Evolutionary conservation across 2,113 vertebrate genomes (phyloP).

Genomic region (Gadus macrocephalus): DNA sequence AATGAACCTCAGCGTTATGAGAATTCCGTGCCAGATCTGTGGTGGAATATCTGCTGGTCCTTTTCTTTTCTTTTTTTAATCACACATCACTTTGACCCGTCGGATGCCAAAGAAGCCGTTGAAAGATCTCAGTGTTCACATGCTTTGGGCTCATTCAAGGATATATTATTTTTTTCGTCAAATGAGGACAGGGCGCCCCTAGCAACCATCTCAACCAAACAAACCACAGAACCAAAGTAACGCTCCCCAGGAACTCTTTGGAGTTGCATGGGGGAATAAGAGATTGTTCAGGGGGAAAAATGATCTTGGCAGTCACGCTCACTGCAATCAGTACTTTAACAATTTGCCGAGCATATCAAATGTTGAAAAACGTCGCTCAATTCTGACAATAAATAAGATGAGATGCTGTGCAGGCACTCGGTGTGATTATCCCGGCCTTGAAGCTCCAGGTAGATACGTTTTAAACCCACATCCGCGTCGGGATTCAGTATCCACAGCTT

Average conservation of each 20-base stretch:
- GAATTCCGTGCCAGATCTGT: too few species aligned
- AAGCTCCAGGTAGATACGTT: too few species aligned
- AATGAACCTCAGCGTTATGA: too few species aligned
- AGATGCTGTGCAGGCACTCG: too few species aligned
- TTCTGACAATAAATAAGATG: too few species aligned
- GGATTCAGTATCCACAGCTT: too few species aligned
- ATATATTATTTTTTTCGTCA: conserved; percentile 9
- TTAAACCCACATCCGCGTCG: too few species aligned
- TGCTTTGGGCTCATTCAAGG: conserved; percentile 3
- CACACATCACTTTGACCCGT: conserved; percentile 18
- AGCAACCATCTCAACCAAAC: conserved; percentile 33
- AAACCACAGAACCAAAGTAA: conserved; percentile 30
- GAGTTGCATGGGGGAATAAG: too few species aligned
- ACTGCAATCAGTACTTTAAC: background rate
- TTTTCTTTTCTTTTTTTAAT: conserved; percentile 2
- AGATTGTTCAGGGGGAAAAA: background rate
- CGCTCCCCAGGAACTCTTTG: background rate
- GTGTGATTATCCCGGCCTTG: too few species aligned
- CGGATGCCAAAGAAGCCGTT: conserved; percentile 9
- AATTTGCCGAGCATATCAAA: too few species aligned
- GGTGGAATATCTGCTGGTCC: too few species aligned
- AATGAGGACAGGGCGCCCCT: conserved; percentile 32
- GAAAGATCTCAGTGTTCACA: background rate
- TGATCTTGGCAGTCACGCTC: background rate
- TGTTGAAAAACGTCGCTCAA: too few species aligned